These are phyloP conservation scores for Temnothorax curvispinosus DNA, from an alignment of 1,140 invertebrate genomes.

Conservation along the genomic window DNA sequence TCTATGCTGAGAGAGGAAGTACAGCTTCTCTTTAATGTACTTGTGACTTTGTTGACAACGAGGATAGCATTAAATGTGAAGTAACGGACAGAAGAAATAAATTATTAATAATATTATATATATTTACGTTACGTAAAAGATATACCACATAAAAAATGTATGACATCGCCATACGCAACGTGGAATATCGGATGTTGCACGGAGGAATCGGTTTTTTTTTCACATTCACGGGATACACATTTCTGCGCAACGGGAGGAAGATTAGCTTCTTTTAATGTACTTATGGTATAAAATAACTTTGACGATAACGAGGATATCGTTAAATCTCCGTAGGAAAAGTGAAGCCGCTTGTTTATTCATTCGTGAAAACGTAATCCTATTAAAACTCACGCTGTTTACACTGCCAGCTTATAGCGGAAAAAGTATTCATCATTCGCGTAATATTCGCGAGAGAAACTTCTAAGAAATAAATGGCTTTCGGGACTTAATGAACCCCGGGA, in stretches of 20 bases:
- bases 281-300: not conserved
- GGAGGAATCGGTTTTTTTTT: not conserved
- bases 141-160: not conserved
- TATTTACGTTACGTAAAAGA: not conserved
- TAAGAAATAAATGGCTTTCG: constrained; percentile 52
- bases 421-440: constrained; percentile 58
- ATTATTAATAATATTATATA: not conserved
- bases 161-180: not conserved
- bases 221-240: not conserved
- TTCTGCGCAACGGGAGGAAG: not conserved
- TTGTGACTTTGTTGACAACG: no score
- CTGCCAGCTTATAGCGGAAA: constrained; percentile 31
- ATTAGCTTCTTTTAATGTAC: not conserved
- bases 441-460: constrained; percentile 53
- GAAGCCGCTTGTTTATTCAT: constrained; percentile 56
- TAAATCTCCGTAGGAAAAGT: constrained; percentile 34
- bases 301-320: constrained; percentile 11
- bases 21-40: no score
- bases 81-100: not conserved
- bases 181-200: not conserved
- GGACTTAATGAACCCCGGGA: constrained; percentile 45
- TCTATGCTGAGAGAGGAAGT: no score
- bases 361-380: constrained; percentile 60
- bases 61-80: no score
- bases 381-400: constrained; percentile 57